Percentiles rank a stretch among this genome's conserved stretches.
Conservation (phyloP, 1,140 invertebrate genomes). For the Steinernema feltiae region DNA sequence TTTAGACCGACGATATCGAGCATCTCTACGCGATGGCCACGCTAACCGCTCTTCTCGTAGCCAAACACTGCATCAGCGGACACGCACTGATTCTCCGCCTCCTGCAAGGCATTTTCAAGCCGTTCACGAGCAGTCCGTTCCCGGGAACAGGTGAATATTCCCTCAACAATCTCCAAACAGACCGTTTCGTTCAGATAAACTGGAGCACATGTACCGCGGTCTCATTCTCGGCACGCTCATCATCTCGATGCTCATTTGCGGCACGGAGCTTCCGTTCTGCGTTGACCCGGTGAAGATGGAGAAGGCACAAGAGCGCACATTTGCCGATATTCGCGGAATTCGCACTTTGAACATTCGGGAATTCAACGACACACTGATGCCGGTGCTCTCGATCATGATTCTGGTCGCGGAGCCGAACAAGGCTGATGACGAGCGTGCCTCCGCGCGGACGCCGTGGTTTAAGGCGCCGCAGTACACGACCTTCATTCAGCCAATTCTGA, state of each 20-base stretch:
- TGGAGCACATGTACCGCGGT: slow-evolving; percentile 11
- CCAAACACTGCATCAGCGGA: slow-evolving; percentile 47
- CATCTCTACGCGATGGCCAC: slow-evolving; percentile 40
- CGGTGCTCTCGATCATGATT: slow-evolving; percentile 35
- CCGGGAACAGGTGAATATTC: slow-evolving; percentile 22
- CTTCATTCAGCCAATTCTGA: slow-evolving; percentile 16
- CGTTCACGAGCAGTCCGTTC: slow-evolving; percentile 27
- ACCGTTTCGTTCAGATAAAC: slow-evolving; percentile 9
- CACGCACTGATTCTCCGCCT: slow-evolving; percentile 38
- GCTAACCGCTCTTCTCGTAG: slow-evolving; percentile 40
- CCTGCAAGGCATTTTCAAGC: slow-evolving; percentile 40
- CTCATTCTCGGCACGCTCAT: slow-evolving; percentile 12
- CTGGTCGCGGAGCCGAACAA: slow-evolving; percentile 39
- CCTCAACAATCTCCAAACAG: background rate
- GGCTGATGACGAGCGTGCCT: slow-evolving; percentile 12
- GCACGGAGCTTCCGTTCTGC: slow-evolving; percentile 18
- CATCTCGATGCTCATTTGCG: slow-evolving; percentile 15
- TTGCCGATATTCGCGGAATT: slow-evolving; percentile 34
- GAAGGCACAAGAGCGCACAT: slow-evolving; percentile 10
- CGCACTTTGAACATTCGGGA: slow-evolving; percentile 43
- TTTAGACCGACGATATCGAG: slow-evolving; percentile 18
- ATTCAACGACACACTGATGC: slow-evolving; percentile 40
- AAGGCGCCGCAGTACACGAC: slow-evolving; percentile 16
- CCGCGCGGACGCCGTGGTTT: slow-evolving; percentile 16
- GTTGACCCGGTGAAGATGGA: background rate